Evolutionary conservation across 2,888 invertebrate genomes (phyloP).

Genomic region (Heterodera filipjevi): DNA sequence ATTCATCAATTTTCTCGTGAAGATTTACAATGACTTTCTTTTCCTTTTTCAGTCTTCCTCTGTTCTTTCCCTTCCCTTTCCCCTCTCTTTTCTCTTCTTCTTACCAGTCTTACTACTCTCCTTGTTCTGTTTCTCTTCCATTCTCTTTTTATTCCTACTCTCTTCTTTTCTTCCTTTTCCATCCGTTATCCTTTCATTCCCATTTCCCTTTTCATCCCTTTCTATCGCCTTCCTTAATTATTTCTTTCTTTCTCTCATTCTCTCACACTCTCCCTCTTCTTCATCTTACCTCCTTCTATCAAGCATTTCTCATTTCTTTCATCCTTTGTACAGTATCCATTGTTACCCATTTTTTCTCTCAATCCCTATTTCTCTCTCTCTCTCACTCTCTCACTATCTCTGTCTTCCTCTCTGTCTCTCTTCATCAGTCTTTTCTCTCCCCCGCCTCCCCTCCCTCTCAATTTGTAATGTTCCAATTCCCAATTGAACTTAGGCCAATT

Average conservation of each 20-base stretch:
- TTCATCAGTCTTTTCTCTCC: not conserved
- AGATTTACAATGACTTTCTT: too few species aligned
- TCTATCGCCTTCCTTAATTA: not conserved
- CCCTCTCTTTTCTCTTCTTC: not conserved
- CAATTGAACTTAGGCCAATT: not conserved
- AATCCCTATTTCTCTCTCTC: not conserved
- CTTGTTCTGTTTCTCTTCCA: not conserved
- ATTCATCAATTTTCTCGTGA: too few species aligned
- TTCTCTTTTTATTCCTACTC: not conserved
- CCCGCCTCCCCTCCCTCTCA: not conserved
- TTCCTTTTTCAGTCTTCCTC: not conserved
- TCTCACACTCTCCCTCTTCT: not conserved
- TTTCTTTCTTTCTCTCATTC: not conserved
- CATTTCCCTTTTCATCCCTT: not conserved
- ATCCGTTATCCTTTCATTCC: not conserved
- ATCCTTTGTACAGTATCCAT: constrained; percentile 10
- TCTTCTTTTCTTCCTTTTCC: not conserved
- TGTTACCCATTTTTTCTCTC: not conserved
- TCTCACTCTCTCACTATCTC: not conserved
- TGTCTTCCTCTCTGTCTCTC: not conserved
- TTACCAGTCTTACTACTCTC: not conserved
- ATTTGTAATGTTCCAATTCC: not conserved
- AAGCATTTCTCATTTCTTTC: not conserved
- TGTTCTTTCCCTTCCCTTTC: not conserved
- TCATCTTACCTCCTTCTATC: constrained; percentile 4